Base-by-base conservation (phyloP, 2,888 invertebrate genomes). In the Anagyrus pseudococci region DNA sequence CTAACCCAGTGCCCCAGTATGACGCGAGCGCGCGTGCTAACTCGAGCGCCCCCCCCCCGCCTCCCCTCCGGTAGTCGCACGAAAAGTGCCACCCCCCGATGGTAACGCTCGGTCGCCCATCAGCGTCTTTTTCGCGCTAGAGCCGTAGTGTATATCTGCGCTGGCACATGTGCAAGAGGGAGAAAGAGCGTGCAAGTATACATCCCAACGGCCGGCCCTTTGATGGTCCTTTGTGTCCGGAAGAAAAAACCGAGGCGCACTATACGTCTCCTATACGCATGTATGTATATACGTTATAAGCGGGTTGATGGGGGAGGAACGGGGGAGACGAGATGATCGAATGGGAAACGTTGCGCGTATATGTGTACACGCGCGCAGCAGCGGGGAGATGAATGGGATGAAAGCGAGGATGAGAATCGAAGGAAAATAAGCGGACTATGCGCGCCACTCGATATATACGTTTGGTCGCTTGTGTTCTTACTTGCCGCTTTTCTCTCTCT, bases 41-140 rank as follows among this genome's bases (percentile, higher is more conserved):
- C 53, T 58, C 41, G 20, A 43, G 57, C 46, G 56, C 46, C 37
- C 46, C 54, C 59, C 57, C 23, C 40, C 37, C 59, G 48, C 20
- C 48, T 57, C 65, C 69, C 20, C 48, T 57, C 65, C 69, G 67
- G 67, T 44, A 62, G 65, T 62, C 66, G 64, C 17, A 13, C 22
- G 22, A 41, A n/a, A 20, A 8, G 2, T 15, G 20, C 54, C 54
- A 55, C 56, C 58, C 63, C 55, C 47, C 43, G 40, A 29, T 20
- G 33, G 50, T 37, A 52, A 46, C 41, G 46, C 26, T 48, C 40
- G 49, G n/a, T 19, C 29, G 29, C 15, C 6, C 10, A 29, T 4
- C 29, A 29, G n/a, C 47, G 4, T 4, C 7, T 4, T 19, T 26
- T n/a, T 37, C 37, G 40, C 22, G n/a, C n/a, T n/a, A n/a, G n/a